phyloP scores from a whole-genome alignment of 1,140 invertebrate genomes.

The Trinorchestia longiramus region DNA sequence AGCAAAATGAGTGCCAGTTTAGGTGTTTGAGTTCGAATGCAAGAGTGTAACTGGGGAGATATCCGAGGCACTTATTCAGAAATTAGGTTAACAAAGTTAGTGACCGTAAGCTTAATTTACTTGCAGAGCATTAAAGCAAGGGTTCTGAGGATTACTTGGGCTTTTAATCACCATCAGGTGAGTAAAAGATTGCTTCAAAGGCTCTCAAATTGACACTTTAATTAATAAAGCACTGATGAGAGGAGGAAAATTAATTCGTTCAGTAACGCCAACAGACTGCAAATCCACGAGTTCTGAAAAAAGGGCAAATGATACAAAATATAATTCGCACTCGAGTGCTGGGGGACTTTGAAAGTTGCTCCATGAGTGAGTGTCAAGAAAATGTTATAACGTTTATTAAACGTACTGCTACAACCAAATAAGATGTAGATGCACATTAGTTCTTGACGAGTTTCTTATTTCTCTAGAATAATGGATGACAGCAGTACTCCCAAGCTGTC shows the following conservation, averaged over 20 bases:
- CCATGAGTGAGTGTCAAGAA: background rate
- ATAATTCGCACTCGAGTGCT: background rate
- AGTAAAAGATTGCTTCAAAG: slow-evolving; percentile 25
- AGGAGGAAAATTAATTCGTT: slow-evolving; percentile 11
- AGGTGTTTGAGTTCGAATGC: background rate
- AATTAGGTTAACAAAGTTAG: slow-evolving; percentile 8
- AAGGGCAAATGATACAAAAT: background rate
- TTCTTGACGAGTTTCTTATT: background rate
- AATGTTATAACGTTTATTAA: background rate
- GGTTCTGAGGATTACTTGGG: slow-evolving; percentile 22
- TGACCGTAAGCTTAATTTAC: slow-evolving; percentile 39
- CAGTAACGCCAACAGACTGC: background rate
- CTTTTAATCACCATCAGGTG: slow-evolving; percentile 31
- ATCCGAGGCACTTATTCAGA: slow-evolving; percentile 16
- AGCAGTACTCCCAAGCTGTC: background rate
- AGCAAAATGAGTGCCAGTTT: background rate
- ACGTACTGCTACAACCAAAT: background rate
- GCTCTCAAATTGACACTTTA: slow-evolving; percentile 47
- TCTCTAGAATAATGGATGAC: background rate
- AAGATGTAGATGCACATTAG: background rate
- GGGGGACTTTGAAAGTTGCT: background rate
- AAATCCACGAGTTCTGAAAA: background rate
- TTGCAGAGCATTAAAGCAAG: slow-evolving; percentile 8
- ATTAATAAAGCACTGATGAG: slow-evolving; percentile 48
- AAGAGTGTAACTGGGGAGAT: background rate